phyloP scores from a whole-genome alignment of 2,797 vertebrate genomes.

The Psittacula derbiana region DNA sequence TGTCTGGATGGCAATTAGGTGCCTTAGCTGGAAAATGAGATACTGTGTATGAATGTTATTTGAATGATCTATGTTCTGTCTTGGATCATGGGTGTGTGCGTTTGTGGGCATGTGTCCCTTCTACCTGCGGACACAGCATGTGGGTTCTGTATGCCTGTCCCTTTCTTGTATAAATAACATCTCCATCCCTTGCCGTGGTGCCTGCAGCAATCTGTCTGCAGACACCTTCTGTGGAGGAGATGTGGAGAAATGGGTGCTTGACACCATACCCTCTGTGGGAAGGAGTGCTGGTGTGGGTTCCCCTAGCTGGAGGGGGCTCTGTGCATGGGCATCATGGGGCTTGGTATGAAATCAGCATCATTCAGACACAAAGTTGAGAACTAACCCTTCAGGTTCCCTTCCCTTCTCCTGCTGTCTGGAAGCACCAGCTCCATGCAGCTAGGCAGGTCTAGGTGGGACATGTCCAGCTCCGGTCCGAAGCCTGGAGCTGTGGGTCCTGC shows the following conservation, averaged over 20 bases:
- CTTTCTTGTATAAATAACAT: not conserved
- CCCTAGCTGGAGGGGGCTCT: not conserved
- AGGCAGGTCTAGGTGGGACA: too few species aligned
- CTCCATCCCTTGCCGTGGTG: not conserved
- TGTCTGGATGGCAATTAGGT: not conserved
- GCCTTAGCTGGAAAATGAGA: not conserved
- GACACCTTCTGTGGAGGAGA: not conserved
- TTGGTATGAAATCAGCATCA: fast-evolving
- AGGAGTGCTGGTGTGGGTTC: not conserved
- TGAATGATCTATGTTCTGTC: not conserved
- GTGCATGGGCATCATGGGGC: fast-evolving
- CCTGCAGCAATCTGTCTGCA: not conserved
- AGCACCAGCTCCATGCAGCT: not conserved
- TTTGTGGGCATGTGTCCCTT: not conserved
- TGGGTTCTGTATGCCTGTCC: not conserved
- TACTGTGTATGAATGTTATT: fast-evolving
- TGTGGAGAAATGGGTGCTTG: fast-evolving
- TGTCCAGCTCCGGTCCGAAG: fast-evolving
- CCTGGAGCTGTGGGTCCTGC: fast-evolving
- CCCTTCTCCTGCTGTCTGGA: not conserved
- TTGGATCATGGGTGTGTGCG: fast-evolving
- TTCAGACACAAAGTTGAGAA: not conserved
- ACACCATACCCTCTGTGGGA: fast-evolving
- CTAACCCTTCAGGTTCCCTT: too few species aligned
- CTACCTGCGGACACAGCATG: fast-evolving